These are phyloP conservation scores for Periparus ater DNA, from an alignment of 2,797 vertebrate species.

Conservation along the genomic window DNA sequence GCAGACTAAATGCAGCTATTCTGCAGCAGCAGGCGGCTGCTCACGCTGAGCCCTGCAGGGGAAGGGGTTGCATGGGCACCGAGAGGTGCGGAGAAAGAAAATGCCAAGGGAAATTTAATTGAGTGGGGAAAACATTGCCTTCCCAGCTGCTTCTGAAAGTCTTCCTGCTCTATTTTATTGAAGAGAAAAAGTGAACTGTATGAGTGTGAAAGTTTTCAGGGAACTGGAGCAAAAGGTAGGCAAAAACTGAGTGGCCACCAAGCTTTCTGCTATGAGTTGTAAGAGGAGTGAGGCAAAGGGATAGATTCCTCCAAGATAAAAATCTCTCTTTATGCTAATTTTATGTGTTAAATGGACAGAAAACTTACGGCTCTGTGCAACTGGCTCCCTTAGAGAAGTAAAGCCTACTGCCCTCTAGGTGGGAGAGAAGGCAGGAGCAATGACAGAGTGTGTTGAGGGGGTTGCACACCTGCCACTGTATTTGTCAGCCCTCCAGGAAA, in stretches of 20 bases:
- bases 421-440: not conserved
- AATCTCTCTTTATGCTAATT: not conserved
- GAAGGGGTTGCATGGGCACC: not conserved
- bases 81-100: not conserved
- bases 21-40: not conserved
- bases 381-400: not conserved
- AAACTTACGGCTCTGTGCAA: not conserved
- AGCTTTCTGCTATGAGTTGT: not conserved
- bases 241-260: not conserved
- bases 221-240: not conserved
- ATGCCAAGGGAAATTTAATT: slow-evolving; percentile 37
- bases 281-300: not conserved
- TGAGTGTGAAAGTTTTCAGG: not conserved
- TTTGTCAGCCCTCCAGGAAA: not conserved
- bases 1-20: not conserved
- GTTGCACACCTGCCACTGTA: not conserved
- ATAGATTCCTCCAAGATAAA: not conserved
- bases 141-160: not conserved
- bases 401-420: not conserved
- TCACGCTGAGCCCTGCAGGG: slow-evolving; percentile 40
- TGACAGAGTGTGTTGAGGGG: not conserved
- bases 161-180: not conserved
- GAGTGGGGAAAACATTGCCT: slow-evolving; percentile 6
- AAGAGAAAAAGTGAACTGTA: not conserved
- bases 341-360: not conserved